Evolutionary conservation across 1,140 invertebrate genomes (phyloP), one percentile per base, ranked within the genome.

Genomic region (Notospermus geniculatus): DNA sequence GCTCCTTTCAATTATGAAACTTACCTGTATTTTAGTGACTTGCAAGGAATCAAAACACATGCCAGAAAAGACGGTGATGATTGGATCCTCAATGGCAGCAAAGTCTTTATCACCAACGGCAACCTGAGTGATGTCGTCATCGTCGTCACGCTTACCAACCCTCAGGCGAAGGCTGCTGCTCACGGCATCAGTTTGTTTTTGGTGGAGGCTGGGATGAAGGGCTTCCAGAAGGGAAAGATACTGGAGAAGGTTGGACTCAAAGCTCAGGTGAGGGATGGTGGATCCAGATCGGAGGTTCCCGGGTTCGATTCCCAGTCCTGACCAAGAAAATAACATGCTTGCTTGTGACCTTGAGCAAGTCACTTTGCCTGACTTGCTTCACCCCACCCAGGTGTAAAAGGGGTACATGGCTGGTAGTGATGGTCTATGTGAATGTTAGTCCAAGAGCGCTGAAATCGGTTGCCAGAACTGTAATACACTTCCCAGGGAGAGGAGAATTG

Each of bases 51-150:
- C 15, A 64, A 74, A 45, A 84, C 83, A 15, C 74, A 74, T 69
- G 83, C 83, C 9, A 79, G 76, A 57, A 75, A 77, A 62, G 82
- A 83, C 68, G 82, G 83, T 5, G 67, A 70, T 63, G 83, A 83
- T 64, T 84, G 73, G 63, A 83, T 84, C 57, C 62, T 84, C 1
- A 84, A 84, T 68, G 83, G 83, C 23, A 83, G 80, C 54, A 84
- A 83, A 68, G 76, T 78, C 0, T 84, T 82, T 67, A 84, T 84
- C 59, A 84, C 83, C 17, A 84, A 84, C 69, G 83, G 83, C 36
- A 81, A 70, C 66, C 74, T 83, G 74, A 62, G 69, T 52, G 83
- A 83, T 66, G 57, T 83, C 4, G 80, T 81, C n/a, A 70, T 84
- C 55, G 82, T 83, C 45, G 83, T 84, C 22, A 81, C 83, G 7